Base-by-base conservation (phyloP, 2,797 vertebrate species). In the Melanotaenia maccullochi region DNA sequence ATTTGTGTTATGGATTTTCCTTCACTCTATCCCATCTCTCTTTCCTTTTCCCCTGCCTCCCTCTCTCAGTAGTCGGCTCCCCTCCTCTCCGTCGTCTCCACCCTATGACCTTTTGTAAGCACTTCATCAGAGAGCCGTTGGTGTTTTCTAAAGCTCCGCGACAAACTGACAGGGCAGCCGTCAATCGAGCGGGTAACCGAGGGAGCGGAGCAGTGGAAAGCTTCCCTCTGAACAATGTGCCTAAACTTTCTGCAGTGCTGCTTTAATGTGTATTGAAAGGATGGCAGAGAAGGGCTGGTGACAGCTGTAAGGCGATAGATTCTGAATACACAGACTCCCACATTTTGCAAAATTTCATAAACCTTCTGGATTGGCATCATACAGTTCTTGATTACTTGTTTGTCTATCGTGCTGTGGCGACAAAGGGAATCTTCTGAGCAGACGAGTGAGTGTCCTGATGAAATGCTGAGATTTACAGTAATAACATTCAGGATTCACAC, bases 1-100 rank as follows among this genome's bases (percentile, higher is more conserved):
- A 93, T 95, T 95, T 94, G 92, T 93, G 94, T 93, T 95, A 95
- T 95, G 92, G 95, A 95, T 95, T 95, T 95, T 94, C 93, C 92
- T 94, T 95, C 93, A 94, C 84, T 92, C 88, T 7, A 70, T 85
- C 89, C 87, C 81, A 83, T 90, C 85, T 89, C 87, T 76, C 83
- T 74, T 83, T 83, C 72, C 79, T 81, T 71, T 44, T 69, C 75
- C 71, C 76, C 75, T 64, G 69, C 76, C 81, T 84, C 85, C 60
- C 68, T 81, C 76, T 73, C 85, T 82, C 89, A 81, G 88, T 83
- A 85, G 89, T 87, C 77, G 66, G 65, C 84, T 83, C 78, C 83
- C 76, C 79, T 81, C 81, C 71, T 76, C 87, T 83, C 75, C 73
- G 16, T 74, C 70, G 75, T 86, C 85, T 76, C 85, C 85, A 87